Conservation (phyloP, 1,140 invertebrate genomes). For the Homalodisca vitripennis region DNA sequence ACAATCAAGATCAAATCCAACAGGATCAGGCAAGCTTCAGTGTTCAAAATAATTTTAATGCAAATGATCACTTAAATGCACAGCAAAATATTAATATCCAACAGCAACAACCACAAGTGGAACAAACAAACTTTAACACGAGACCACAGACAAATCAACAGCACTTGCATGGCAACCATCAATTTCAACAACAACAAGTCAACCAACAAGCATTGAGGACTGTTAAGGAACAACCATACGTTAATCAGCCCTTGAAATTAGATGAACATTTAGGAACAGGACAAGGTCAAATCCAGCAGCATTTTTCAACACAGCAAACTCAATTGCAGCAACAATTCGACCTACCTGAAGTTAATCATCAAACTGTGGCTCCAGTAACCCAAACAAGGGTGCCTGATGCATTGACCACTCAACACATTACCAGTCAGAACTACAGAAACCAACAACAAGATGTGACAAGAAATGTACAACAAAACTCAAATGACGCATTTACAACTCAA, state of each 20-base stretch:
- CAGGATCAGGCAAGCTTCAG: not conserved
- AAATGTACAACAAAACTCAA: not conserved
- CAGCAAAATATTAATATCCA: not conserved
- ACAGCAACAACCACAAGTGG: not conserved
- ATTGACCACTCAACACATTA: not conserved
- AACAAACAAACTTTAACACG: conserved; percentile 1
- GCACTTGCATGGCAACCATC: not conserved
- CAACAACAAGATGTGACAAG: not conserved
- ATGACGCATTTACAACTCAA: not conserved
- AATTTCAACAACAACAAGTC: conserved; percentile 23
- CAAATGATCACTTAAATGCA: not conserved
- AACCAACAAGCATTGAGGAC: not conserved
- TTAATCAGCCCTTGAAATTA: conserved; percentile 11
- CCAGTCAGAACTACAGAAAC: too few species aligned
- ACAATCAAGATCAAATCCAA: too few species aligned
- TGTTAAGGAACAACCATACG: conserved; percentile 9
- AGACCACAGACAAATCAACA: conserved; percentile 4
- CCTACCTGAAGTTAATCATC: not conserved
- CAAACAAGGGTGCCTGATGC: not conserved
- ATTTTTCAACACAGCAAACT: not conserved
- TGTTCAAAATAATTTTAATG: not conserved
- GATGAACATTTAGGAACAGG: conserved; percentile 40
- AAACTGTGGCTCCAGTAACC: not conserved
- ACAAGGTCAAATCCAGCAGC: conserved; percentile 43
- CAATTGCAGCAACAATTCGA: not conserved